These are phyloP conservation scores for Cheilosia soror DNA, from an alignment of 2,888 invertebrate genomes.

Conservation along the genomic window DNA sequence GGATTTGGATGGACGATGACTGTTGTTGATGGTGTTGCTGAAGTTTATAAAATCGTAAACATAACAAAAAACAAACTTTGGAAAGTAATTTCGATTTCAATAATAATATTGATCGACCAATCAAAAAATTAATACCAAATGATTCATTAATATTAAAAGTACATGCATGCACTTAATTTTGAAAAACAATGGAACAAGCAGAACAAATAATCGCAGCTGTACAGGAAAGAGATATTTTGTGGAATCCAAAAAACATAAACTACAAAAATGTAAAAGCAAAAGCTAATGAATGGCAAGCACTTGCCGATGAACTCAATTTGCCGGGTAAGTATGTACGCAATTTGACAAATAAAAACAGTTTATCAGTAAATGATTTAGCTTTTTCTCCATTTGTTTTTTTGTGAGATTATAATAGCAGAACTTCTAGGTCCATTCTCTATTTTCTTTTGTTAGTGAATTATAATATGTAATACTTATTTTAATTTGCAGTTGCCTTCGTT, in stretches of 20 bases:
- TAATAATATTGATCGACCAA: too few species aligned
- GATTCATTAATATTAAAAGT: too few species aligned
- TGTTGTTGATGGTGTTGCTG: too few species aligned
- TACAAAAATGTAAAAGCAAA: conserved; percentile 4
- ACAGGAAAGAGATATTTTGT: not conserved
- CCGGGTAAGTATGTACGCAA: not conserved
- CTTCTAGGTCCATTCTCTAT: not conserved
- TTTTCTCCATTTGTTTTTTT: not conserved
- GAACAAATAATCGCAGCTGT: not conserved
- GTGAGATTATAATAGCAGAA: too few species aligned
- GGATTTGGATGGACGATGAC: too few species aligned
- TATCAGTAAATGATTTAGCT: too few species aligned
- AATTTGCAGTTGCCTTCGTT: not conserved
- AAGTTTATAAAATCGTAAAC: too few species aligned
- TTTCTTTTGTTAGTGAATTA: not conserved
- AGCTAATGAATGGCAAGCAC: not conserved
- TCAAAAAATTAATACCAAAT: too few species aligned
- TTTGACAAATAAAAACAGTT: too few species aligned
- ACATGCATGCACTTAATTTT: too few species aligned
- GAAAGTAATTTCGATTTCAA: too few species aligned
- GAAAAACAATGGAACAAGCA: not conserved
- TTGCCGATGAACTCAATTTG: not conserved
- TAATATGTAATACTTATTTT: not conserved
- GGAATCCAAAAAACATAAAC: not conserved
- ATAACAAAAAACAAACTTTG: too few species aligned